Conservation (phyloP, 2,888 invertebrate species). For the Lasius fuliginosus region DNA sequence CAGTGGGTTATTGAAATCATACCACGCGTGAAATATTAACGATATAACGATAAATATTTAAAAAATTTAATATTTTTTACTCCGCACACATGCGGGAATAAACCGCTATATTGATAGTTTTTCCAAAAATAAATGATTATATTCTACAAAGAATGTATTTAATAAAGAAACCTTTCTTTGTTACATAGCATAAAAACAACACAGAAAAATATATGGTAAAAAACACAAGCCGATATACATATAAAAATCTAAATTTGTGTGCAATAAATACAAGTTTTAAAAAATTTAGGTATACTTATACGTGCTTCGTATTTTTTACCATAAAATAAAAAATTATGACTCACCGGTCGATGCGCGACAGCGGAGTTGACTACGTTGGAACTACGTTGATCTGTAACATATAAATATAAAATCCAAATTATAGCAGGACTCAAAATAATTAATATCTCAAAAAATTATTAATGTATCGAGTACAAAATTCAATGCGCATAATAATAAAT, state of each 20-base stretch:
- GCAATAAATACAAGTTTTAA: too few relatives aligned
- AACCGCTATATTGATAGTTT: neutral
- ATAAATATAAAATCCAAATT: neutral
- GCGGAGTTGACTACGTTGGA: neutral
- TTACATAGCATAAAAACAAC: too few relatives aligned
- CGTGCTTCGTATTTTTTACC: neutral
- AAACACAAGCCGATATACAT: too few relatives aligned
- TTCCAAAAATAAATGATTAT: neutral
- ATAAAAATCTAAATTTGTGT: too few relatives aligned
- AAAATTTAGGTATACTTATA: too few relatives aligned
- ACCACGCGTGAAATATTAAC: constrained; percentile 12
- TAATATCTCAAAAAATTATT: neutral
- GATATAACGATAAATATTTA: constrained; percentile 23
- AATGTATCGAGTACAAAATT: neutral
- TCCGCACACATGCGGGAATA: neutral
- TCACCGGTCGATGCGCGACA: neutral
- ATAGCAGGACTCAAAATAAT: too few relatives aligned
- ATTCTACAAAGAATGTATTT: neutral
- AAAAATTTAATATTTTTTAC: constrained; percentile 3
- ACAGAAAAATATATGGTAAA: too few relatives aligned
- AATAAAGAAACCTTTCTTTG: too few relatives aligned
- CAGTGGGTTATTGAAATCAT: constrained; percentile 22
- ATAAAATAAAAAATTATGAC: neutral
- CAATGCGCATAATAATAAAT: too few relatives aligned
- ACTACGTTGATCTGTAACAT: neutral